A percentile compares a stretch with the other conserved stretches of the same genome.
phyloP scores from a whole-genome alignment of 2,797 vertebrate genomes.

The Rhinichthys osculus region DNA sequence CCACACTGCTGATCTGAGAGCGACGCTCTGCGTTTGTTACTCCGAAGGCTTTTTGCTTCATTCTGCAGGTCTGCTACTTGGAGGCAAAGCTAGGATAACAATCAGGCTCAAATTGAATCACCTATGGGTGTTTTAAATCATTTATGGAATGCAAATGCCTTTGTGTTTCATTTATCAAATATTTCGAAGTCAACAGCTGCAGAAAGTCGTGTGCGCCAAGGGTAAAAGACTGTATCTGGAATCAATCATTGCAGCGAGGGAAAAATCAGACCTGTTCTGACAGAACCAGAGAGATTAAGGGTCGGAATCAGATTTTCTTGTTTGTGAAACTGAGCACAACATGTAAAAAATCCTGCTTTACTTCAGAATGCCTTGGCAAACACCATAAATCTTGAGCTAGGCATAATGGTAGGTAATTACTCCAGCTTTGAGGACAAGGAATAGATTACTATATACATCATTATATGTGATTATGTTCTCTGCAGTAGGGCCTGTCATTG shows the following conservation, averaged over 20 bases:
- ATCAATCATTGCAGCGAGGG: conserved; percentile 46
- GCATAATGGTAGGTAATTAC: conserved; percentile 63
- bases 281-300: conserved; percentile 50
- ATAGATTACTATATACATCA: conserved; percentile 66
- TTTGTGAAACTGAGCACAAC: conserved; percentile 38
- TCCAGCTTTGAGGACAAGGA: conserved; percentile 58
- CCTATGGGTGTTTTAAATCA: conserved; percentile 44
- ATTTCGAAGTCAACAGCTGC: conserved; percentile 37
- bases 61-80: conserved; percentile 10
- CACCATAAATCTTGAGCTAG: conserved; percentile 60
- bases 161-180: conserved; percentile 27
- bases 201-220: background rate
- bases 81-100: conserved; percentile 22
- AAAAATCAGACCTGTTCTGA: conserved; percentile 28
- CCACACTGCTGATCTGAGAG: conserved; percentile 36
- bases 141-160: conserved; percentile 35
- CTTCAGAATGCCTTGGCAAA: conserved; percentile 29
- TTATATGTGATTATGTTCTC: conserved; percentile 63
- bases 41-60: conserved; percentile 8
- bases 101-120: conserved; percentile 42
- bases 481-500: conserved; percentile 59
- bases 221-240: conserved; percentile 21
- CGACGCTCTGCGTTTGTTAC: background rate
- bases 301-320: conserved; percentile 48
- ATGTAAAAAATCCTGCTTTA: conserved; percentile 45